Evolutionary conservation across 2,888 invertebrate species (phyloP).

Genomic region (Cryptophagus acutangulus): DNA sequence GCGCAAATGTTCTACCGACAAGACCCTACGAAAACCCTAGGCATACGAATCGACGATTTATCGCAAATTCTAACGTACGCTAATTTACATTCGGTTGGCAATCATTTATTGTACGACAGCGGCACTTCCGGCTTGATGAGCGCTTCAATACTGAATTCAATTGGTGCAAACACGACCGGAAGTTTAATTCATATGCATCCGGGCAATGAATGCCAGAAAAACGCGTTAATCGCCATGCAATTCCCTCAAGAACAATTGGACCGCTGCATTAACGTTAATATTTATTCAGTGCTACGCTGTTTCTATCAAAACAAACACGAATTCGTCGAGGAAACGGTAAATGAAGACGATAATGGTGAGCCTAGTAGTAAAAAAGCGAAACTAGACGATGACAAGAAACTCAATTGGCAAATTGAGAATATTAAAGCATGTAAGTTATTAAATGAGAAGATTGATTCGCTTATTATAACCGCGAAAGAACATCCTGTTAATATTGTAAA

Average conservation of each 20-base stretch:
- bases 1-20: conserved; percentile 79
- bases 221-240: conserved; percentile 75
- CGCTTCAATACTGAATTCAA: conserved; percentile 75
- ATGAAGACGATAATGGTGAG: conserved; percentile 14
- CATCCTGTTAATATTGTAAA: conserved; percentile 78
- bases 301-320: conserved; percentile 54
- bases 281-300: conserved; percentile 68
- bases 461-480: conserved; percentile 77
- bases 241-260: conserved; percentile 65
- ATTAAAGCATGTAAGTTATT: conserved; percentile 61
- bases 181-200: conserved; percentile 72
- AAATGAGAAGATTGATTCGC: conserved; percentile 63
- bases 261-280: conserved; percentile 69
- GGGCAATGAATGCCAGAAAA: conserved; percentile 74
- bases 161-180: conserved; percentile 62
- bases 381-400: conserved; percentile 47
- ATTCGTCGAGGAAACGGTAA: conserved; percentile 6
- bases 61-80: conserved; percentile 81
- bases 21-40: conserved; percentile 69
- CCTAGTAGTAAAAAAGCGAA: conserved; percentile 17
- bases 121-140: conserved; percentile 81
- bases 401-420: conserved; percentile 67
- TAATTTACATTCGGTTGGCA: conserved; percentile 74
- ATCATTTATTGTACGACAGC: conserved; percentile 80
- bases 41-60: conserved; percentile 80